Conservation (phyloP, 2,888 invertebrate genomes). For the Polyploca ridens region DNA sequence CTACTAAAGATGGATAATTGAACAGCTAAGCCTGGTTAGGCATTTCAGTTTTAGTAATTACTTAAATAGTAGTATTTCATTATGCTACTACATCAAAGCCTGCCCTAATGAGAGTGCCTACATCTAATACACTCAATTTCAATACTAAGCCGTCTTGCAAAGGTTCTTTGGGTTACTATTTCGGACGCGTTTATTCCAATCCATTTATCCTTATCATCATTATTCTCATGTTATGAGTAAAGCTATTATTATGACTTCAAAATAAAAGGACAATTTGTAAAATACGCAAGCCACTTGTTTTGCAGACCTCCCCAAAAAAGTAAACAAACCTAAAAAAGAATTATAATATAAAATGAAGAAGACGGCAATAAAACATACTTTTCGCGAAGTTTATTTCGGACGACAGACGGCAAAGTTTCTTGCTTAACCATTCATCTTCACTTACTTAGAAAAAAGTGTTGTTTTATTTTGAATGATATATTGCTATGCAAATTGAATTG, state of each 20-base stretch:
- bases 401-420: slow-evolving; percentile 19
- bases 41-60: no score
- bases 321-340: not conserved
- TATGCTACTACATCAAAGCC: no score
- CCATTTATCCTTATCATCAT: no score
- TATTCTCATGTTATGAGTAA: no score
- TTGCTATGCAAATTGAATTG: slow-evolving; percentile 17
- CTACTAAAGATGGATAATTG: no score
- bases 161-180: no score
- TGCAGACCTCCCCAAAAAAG: not conserved
- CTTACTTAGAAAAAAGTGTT: slow-evolving; percentile 33
- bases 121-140: no score
- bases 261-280: not conserved
- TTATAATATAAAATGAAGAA: not conserved
- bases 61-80: no score
- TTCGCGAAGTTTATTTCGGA: slow-evolving; percentile 5
- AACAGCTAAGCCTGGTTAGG: no score
- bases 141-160: no score
- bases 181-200: no score
- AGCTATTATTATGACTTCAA: not conserved
- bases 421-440: slow-evolving; percentile 34
- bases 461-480: slow-evolving; percentile 29
- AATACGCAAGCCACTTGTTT: not conserved
- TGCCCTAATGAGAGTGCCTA: no score
- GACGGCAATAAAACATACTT: not conserved